phyloP scores from a whole-genome alignment of 2,113 vertebrate genomes.

The Casuarius casuarius region DNA sequence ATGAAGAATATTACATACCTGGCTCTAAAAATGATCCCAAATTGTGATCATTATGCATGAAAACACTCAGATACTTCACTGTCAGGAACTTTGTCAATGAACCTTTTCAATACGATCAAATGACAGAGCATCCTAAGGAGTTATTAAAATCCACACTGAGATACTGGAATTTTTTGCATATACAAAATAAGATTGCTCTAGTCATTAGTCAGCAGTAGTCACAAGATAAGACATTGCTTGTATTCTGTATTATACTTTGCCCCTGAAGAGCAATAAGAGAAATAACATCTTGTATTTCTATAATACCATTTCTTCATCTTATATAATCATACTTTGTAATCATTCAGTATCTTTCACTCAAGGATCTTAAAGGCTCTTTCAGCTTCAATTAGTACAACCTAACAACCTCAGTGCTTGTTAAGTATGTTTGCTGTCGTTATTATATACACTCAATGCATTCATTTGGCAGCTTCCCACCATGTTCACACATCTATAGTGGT shows the following conservation, averaged over 20 bases:
- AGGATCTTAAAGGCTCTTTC: background rate
- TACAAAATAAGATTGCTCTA: background rate
- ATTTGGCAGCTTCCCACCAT: background rate
- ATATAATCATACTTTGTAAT: background rate
- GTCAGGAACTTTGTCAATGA: background rate
- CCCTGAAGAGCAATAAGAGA: background rate
- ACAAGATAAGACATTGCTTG: background rate
- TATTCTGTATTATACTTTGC: background rate
- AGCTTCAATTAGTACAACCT: background rate
- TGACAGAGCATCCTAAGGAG: background rate
- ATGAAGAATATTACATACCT: background rate
- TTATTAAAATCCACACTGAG: background rate
- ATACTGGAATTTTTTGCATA: background rate
- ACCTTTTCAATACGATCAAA: background rate
- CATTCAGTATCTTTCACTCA: background rate
- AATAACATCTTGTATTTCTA: background rate
- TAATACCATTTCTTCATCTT: background rate
- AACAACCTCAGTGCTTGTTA: background rate
- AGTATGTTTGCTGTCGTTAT: background rate
- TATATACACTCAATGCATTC: background rate
- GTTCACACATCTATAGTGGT: background rate
- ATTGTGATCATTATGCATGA: background rate
- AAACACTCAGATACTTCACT: background rate
- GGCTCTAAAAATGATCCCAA: conserved; percentile 12
- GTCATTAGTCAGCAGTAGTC: background rate